phyloP scores from a whole-genome alignment of 2,113 vertebrate species.

The Campylorhamphus procurvoides region DNA sequence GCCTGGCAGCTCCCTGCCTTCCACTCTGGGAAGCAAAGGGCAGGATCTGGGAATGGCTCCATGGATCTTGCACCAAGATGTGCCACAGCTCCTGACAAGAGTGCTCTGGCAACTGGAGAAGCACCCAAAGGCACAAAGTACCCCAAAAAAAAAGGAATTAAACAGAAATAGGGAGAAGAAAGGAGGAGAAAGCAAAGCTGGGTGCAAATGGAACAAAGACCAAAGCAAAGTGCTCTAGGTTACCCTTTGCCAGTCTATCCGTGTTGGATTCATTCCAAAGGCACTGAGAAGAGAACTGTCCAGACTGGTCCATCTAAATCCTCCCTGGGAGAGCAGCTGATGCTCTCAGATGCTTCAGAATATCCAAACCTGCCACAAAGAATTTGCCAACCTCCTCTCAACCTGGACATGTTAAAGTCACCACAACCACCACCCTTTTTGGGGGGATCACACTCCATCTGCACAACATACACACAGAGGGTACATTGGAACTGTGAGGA shows the following conservation, averaged over 20 bases:
- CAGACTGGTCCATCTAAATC: background rate
- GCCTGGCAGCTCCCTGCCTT: background rate
- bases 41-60: background rate
- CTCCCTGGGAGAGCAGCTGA: background rate
- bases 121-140: background rate
- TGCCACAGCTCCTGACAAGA: background rate
- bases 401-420: background rate
- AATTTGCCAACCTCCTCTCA: background rate
- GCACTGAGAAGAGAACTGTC: background rate
- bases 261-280: background rate
- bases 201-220: background rate
- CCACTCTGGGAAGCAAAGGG: background rate
- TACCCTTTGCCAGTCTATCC: background rate
- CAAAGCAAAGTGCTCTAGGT: background rate
- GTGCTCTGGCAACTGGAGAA: background rate
- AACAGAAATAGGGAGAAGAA: background rate
- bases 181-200: background rate
- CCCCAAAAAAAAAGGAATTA: background rate
- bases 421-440: background rate
- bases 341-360: background rate
- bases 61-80: rapidly evolving
- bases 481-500: background rate
- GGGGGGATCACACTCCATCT: background rate
- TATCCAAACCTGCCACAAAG: background rate
- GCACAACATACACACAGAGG: background rate